Base-by-base conservation (phyloP, 2,888 invertebrate genomes). In the Standfussiana lucernea region DNA sequence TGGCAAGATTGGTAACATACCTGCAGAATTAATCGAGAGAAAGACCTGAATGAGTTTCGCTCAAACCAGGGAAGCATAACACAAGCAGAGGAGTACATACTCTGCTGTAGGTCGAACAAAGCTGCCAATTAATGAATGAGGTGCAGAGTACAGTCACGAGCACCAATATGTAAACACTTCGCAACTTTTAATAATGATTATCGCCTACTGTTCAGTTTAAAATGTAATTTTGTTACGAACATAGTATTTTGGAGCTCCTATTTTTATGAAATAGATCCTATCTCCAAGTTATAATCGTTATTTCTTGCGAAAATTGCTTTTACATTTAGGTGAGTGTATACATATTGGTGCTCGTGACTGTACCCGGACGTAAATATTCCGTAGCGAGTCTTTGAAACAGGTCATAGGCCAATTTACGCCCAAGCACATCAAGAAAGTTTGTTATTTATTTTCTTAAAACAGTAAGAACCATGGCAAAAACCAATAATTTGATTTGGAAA, bases 401-500 rank as follows among this genome's bases (percentile, higher is more conserved):
- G 32, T 15, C 37, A 8, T 15, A 37, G 8, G 3, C 0, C 13
- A 64, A 64, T 64, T 64, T 62, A n/a, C 35, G 24, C 15, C 18
- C 32, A 3, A 7, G 28, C 11, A 7, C 28, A 59, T 3, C 3
- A 37, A 50, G 10, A 28, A n/a, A 53, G 4, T 40, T 40, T 35
- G 1, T 64, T 24, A 15, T 59, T 40, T 32, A 24, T 40, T 1
- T 75, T 40, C 28, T 21, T 1, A 47, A 35, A 61, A 18, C 70
- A 13, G 11, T 32, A 21, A 28, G 15, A 32, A 8, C 21, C 10
- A 21, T 32, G 21, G 32, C 32, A n/a, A n/a, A 50, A 80, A 6
- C 32, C 32, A n/a, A 70, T 69, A 47, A 72, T 50, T 50, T 71
- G 24, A 24, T 50, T 35, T 47, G 11, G 40, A 59, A 47, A 47